Evolutionary conservation across 2,113 vertebrate species (phyloP).

Genomic region (Balaeniceps rex): DNA sequence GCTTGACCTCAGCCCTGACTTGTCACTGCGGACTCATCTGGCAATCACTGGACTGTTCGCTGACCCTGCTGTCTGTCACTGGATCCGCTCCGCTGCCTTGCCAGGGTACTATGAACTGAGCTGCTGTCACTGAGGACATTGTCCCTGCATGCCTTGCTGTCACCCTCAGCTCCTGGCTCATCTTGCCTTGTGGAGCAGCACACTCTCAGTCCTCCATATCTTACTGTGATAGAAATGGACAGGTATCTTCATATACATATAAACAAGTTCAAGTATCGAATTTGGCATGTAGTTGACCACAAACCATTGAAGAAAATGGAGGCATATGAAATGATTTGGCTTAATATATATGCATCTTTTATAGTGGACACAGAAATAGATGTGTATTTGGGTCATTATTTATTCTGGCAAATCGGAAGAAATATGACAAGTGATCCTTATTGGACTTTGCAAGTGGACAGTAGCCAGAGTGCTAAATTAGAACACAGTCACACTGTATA

Average conservation of each 20-base stretch:
- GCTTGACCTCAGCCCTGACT: not conserved
- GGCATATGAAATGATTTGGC: not conserved
- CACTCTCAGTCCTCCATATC: not conserved
- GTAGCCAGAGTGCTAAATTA: not conserved
- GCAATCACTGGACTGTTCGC: not conserved
- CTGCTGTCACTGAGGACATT: not conserved
- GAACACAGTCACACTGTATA: not conserved
- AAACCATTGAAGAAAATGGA: not conserved
- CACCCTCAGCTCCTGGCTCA: not conserved
- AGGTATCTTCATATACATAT: not conserved
- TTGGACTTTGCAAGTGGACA: not conserved
- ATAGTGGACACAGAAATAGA: not conserved
- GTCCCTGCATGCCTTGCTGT: not conserved
- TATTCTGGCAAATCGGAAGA: not conserved
- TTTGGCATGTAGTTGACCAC: not conserved
- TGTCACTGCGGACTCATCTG: fast-evolving
- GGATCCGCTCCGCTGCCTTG: not conserved
- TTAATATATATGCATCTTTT: not conserved
- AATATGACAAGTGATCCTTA: not conserved
- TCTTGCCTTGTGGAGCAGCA: not conserved
- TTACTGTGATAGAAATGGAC: not conserved
- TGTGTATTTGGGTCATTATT: not conserved
- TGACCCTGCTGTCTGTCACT: not conserved
- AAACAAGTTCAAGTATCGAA: not conserved
- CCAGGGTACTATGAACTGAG: not conserved